Base-by-base conservation (phyloP, 2,797 vertebrate species). In the Malacoctenus gilli region DNA sequence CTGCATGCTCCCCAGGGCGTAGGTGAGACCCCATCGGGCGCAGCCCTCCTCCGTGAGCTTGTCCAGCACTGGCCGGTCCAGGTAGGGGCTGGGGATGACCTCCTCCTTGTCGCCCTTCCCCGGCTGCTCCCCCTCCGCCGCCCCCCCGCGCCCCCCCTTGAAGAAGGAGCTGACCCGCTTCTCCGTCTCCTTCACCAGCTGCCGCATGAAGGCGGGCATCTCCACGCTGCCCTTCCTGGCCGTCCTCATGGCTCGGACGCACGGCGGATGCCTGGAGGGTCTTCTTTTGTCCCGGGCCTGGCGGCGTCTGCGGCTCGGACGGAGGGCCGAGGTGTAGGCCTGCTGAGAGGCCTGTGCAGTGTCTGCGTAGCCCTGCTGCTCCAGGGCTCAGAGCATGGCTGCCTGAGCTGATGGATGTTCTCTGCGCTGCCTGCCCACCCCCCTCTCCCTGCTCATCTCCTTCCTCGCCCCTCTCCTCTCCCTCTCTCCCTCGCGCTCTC, bases 111-210 rank as follows among this genome's bases (percentile, higher is more conserved):
- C 89, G 0, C 8, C 80, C 1, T 70, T 58, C 13, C 63, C 80
- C 6, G 43, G 68, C 10, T 68, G 84, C 56, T 87, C 88, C 4
- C 79, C 84, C 28, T 84, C 86, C 13, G 79, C 85, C 13, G 84
- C 77, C 63, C 88, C 87, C 37, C 89, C 88, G 1, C 90, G 83
- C 2, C 90, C 79, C 35, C 87, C 82, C 83, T 89, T 89, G 71
- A 94, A 92, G 76, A 94, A 91, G 38, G 88, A 89, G 72, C 90
- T 90, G 85, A 93, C 89, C 86, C 89, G 87, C 80, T 91, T 92
- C 73, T 93, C 92, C 0, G 91, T 93, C 80, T 92, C 91, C 75
- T 93, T 92, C 61, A 92, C 91, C 77, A 93, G 84, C 80, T 92
- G 91, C 28, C 92, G 78, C 63, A 93, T 82, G 14, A 94, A 93